These are phyloP conservation scores for Frankliniella intonsa DNA, from an alignment of 2,888 invertebrate genomes.

Conservation along the genomic window DNA sequence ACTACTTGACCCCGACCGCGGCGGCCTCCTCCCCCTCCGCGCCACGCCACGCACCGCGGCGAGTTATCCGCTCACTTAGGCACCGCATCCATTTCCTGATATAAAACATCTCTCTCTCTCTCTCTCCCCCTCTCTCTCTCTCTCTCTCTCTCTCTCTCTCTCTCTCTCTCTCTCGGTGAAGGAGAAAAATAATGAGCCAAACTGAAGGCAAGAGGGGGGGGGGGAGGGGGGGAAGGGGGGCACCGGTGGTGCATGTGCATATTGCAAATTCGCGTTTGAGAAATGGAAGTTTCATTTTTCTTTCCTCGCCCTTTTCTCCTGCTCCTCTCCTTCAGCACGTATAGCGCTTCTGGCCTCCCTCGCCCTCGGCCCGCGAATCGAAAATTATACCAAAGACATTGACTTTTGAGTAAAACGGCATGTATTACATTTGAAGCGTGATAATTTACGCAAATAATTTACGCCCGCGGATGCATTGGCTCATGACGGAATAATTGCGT, in stretches of 20 bases:
- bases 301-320: background rate
- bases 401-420: too few relatives aligned
- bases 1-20: background rate
- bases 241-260: background rate
- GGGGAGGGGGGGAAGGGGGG: background rate
- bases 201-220: background rate
- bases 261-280: background rate
- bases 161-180: background rate
- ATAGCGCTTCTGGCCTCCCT: background rate
- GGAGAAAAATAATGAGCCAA: conserved; percentile 11
- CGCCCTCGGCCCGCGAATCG: too few relatives aligned
- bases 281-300: background rate
- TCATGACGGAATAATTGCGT: too few relatives aligned
- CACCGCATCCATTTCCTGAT: background rate
- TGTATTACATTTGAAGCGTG: too few relatives aligned
- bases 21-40: too few relatives aligned
- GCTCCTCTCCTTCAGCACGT: background rate
- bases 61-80: conserved; percentile 22
- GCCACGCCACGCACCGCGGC: background rate
- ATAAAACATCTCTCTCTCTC: background rate
- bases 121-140: background rate
- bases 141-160: background rate
- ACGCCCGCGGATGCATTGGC: too few relatives aligned
- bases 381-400: too few relatives aligned
- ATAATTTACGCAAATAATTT: too few relatives aligned